Base-by-base conservation (phyloP, 64 coral and sea anemone species). In the Anthopleura sola region DNA sequence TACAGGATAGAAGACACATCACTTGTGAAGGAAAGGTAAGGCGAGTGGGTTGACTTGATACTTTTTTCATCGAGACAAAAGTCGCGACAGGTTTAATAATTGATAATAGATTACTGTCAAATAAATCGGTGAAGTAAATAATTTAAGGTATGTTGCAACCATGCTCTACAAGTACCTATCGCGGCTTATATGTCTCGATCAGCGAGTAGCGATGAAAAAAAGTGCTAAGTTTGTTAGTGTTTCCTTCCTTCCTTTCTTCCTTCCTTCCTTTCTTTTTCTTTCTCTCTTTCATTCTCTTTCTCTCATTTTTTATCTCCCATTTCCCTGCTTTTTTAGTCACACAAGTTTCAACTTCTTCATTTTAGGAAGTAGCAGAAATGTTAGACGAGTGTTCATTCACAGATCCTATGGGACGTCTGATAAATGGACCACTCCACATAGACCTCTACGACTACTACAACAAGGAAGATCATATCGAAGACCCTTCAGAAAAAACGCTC, bases 321-420 rank as follows among this genome's bases (percentile, higher is more conserved):
- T 44, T 44, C 9, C 40, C 4, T 44, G 4, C 40, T 44, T 44
- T 44, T 8, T 8, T 44, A 44, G 9, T 44, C 40, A 44, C 40
- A 44, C 40, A 44, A n/a, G 46, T 3, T 26, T 20, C n/a, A n/a
- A 3, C 58, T 26, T 62, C 4, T 7, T 62, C 21, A n/a, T 17
- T 34, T 71, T 32, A 71, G 66, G 26, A 71, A 32, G 66, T 71
- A 71, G 12, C n/a, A 71, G 28, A 19, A 9, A 83, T 93, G 80
- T 68, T 87, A 0, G 94, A 97, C 55, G 31, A 83, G n/a, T 97
- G 94, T 51, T 97, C 94, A 4, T 97, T 97, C 62, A 91, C 89
- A 78, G 91, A 93, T 40, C 94, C 94, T 1, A 36, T 93, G 48
- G 94, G 62, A 20, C 84, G 94, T 23, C 83, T 97, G 8, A 84